A percentile compares a stretch with the other conserved stretches of the same genome.
Evolutionary conservation across 2,113 vertebrate genomes (phyloP).

Genomic region (Pygoscelis antarcticus): DNA sequence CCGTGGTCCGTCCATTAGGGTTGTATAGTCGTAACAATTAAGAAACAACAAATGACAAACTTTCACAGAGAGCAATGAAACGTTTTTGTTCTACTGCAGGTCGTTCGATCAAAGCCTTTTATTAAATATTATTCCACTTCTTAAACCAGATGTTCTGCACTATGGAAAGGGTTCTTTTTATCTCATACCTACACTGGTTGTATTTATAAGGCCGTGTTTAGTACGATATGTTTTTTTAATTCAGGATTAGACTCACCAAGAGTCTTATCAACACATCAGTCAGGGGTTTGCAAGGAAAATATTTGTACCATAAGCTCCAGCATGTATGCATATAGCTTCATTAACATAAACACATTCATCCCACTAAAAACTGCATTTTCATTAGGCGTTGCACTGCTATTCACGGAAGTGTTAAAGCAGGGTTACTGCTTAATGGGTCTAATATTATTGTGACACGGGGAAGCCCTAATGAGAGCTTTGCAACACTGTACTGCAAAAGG

Average conservation of each 20-base stretch:
- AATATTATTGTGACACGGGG: background rate
- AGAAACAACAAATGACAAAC: background rate
- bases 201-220: background rate
- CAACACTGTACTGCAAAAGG: background rate
- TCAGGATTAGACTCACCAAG: background rate
- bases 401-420: background rate
- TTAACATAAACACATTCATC: background rate
- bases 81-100: background rate
- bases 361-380: background rate
- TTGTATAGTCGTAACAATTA: background rate
- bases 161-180: background rate
- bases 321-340: background rate
- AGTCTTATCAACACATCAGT: background rate
- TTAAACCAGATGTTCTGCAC: background rate
- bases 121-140: background rate
- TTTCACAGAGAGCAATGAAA: background rate
- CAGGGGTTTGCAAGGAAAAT: background rate
- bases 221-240: background rate
- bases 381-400: background rate
- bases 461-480: background rate
- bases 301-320: background rate
- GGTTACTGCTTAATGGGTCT: background rate
- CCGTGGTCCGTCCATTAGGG: rapidly evolving
- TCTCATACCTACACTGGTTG: background rate
- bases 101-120: background rate